These are phyloP conservation scores for Musca domestica DNA, from an alignment of 1,140 invertebrate species.

Conservation along the genomic window DNA sequence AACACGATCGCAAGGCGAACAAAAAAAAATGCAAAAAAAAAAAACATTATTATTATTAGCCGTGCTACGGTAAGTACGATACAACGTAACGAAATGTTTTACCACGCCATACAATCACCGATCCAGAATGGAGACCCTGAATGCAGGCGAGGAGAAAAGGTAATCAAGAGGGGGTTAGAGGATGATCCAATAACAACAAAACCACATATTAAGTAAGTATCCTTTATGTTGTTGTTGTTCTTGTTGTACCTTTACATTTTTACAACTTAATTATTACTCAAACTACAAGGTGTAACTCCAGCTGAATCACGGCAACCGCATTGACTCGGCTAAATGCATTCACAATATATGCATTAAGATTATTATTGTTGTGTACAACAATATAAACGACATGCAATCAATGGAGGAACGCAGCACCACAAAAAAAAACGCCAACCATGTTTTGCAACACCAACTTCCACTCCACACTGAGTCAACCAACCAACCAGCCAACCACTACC, in stretches of 20 bases:
- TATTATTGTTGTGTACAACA: constrained; percentile 23
- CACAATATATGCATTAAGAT: constrained; percentile 14
- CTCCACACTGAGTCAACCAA: too few relatives aligned
- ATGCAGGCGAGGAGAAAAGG: neutral
- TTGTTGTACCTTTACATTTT: constrained; percentile 35
- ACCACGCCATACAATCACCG: neutral
- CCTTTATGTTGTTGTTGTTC: constrained; percentile 32
- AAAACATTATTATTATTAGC: neutral
- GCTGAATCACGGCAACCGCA: too few relatives aligned
- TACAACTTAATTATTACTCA: constrained; percentile 54
- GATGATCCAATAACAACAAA: too few relatives aligned
- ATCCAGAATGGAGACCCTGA: neutral
- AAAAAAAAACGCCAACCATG: neutral
- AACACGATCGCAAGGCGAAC: too few relatives aligned
- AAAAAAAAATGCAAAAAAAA: neutral
- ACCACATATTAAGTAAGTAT: neutral
- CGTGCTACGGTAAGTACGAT: neutral
- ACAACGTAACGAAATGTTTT: neutral
- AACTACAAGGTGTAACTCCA: constrained; percentile 36
- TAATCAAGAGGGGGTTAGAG: neutral
- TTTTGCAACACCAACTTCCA: neutral
- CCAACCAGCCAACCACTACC: neutral
- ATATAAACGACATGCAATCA: constrained; percentile 33
- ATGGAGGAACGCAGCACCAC: constrained; percentile 25
- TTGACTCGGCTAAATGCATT: too few relatives aligned